Percentiles rank a stretch among this genome's conserved stretches.
phyloP scores from a whole-genome alignment of 2,113 vertebrate genomes.

The Halichoerus grypus region DNA sequence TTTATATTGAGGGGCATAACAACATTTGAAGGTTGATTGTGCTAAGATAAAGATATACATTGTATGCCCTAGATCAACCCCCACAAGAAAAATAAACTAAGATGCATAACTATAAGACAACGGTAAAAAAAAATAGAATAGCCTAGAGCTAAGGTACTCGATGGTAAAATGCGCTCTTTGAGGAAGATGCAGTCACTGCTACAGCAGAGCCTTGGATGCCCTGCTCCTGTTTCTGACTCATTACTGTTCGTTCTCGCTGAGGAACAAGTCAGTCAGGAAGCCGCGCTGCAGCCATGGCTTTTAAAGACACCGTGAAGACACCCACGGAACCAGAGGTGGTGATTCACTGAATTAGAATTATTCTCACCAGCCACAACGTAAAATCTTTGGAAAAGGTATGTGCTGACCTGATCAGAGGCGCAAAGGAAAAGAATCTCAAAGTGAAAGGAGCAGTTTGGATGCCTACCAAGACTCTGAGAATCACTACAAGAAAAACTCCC shows the following conservation, averaged over 20 bases:
- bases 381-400: conserved; percentile 92
- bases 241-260: conserved; percentile 92
- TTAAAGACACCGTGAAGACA: conserved; percentile 89
- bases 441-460: neutral
- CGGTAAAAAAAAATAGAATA: neutral
- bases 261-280: conserved; percentile 98
- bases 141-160: too few relatives aligned
- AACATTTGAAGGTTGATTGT: neutral
- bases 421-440: neutral
- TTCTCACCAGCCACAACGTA: conserved; percentile 95
- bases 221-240: conserved; percentile 92
- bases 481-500: neutral
- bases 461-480: neutral
- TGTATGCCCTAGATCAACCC: neutral
- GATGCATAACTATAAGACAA: neutral
- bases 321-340: conserved; percentile 95
- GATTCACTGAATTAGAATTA: conserved; percentile 96
- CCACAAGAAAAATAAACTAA: neutral
- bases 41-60: neutral
- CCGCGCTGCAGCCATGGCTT: conserved; percentile 75
- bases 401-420: neutral
- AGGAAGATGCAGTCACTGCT: fast-evolving
- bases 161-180: conserved; percentile 19
- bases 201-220: fast-evolving
- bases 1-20: neutral